Conservation (phyloP, 1,140 invertebrate genomes). For the Euschistus heros region DNA sequence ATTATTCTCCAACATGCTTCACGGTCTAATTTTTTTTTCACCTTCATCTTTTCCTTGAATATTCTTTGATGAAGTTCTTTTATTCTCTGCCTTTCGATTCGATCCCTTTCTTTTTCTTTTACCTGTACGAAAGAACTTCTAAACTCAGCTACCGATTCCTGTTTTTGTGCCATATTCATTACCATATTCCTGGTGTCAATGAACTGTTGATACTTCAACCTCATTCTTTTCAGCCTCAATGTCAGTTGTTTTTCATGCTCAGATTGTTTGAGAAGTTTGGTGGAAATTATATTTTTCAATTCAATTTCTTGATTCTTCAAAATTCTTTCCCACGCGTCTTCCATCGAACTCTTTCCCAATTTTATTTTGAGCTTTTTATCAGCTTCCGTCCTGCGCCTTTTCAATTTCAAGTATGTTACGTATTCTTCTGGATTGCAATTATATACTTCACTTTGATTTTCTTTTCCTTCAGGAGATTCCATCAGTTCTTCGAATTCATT, state of each 20-base stretch:
- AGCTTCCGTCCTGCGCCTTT: neutral
- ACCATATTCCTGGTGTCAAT: neutral
- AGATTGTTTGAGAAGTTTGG: neutral
- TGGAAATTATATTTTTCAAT: neutral
- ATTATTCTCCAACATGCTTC: neutral
- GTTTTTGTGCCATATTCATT: neutral
- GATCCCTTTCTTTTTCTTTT: no score
- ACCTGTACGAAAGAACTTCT: neutral
- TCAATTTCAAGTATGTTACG: constrained; percentile 3
- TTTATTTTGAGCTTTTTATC: neutral
- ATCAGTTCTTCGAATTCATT: neutral
- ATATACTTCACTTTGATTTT: neutral
- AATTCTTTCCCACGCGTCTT: neutral
- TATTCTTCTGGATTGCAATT: neutral
- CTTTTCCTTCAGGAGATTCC: neutral
- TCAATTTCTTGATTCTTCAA: neutral
- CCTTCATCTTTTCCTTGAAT: constrained; percentile 1
- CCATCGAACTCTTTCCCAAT: neutral
- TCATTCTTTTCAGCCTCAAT: neutral
- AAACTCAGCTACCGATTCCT: neutral
- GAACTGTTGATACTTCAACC: neutral
- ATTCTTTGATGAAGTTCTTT: constrained; percentile 15
- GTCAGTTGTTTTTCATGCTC: constrained; percentile 6
- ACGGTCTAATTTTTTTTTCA: neutral
- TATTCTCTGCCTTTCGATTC: constrained; percentile 1